Evolutionary conservation across 2,888 invertebrate species (phyloP).

Genomic region (Andricus curvator): DNA sequence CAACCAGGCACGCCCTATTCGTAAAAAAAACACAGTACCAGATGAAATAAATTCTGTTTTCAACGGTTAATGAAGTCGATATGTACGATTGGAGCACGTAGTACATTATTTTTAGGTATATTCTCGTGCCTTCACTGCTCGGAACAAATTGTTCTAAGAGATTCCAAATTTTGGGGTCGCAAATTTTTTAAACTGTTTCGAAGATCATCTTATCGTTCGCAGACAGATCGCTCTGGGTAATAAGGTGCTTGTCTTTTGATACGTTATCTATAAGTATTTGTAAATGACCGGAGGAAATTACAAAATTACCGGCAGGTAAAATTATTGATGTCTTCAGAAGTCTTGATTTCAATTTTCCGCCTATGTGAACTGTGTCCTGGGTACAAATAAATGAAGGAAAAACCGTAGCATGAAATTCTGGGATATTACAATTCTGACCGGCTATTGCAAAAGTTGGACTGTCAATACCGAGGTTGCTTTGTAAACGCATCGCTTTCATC

Average conservation of each 20-base stretch:
- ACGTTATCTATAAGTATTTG: constrained; percentile 9
- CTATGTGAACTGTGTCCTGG: constrained; percentile 61
- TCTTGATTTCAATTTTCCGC: constrained; percentile 58
- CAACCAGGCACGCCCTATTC: constrained; percentile 55
- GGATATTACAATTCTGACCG: constrained; percentile 37
- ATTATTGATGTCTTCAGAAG: constrained; percentile 52
- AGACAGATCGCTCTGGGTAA: constrained; percentile 46
- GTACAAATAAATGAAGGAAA: constrained; percentile 37
- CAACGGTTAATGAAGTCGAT: constrained; percentile 34
- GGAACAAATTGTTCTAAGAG: constrained; percentile 50
- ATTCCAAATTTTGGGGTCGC: constrained; percentile 47
- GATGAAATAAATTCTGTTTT: constrained; percentile 48
- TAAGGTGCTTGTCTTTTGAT: constrained; percentile 14
- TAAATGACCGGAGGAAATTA: neutral
- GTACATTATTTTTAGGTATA: constrained; percentile 50
- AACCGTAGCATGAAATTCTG: constrained; percentile 23
- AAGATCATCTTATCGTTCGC: constrained; percentile 56
- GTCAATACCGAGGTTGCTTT: constrained; percentile 33
- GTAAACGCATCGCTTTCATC: too few species aligned
- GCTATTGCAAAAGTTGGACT: constrained; percentile 44
- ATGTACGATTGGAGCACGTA: constrained; percentile 47
- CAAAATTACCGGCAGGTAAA: neutral
- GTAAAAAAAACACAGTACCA: constrained; percentile 45
- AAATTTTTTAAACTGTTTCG: constrained; percentile 51
- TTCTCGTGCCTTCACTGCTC: constrained; percentile 36